Conservation (phyloP, 2,113 vertebrate genomes). For the Nibea coibor region DNA sequence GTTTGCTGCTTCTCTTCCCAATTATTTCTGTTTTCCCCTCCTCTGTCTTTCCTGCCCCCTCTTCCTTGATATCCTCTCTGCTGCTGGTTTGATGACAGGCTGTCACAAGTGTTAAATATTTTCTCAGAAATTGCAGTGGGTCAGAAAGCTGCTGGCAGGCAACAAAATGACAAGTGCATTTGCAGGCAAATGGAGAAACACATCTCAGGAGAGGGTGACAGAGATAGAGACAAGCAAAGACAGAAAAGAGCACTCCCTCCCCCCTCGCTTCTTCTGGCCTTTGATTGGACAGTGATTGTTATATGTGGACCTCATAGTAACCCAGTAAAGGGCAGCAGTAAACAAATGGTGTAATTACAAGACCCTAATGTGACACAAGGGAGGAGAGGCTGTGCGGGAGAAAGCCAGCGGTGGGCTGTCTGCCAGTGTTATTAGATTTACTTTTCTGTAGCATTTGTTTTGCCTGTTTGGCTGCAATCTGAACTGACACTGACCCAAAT, state of each 20-base stretch:
- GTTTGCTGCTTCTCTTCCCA: slow-evolving; percentile 1
- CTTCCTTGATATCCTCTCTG: slow-evolving; percentile 13
- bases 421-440: slow-evolving; percentile 32
- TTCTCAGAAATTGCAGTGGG: slow-evolving; percentile 48
- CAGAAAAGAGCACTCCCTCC: not conserved
- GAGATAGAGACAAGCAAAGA: not conserved
- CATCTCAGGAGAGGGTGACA: slow-evolving; percentile 21
- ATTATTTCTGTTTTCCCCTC: slow-evolving; percentile 18
- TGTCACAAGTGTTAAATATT: slow-evolving; percentile 73
- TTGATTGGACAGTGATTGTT: slow-evolving; percentile 67
- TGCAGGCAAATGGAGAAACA: slow-evolving; percentile 28
- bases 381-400: not conserved
- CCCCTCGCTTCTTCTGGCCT: slow-evolving; percentile 16
- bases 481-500: slow-evolving; percentile 69
- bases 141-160: slow-evolving; percentile 11
- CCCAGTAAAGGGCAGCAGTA: slow-evolving; percentile 51
- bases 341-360: slow-evolving; percentile 62
- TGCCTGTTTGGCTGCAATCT: slow-evolving; percentile 48
- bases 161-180: slow-evolving; percentile 54
- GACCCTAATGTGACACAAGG: slow-evolving; percentile 54
- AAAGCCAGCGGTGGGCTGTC: not conserved
- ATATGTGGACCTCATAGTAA: slow-evolving; percentile 41
- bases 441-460: slow-evolving; percentile 47
- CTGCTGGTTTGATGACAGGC: slow-evolving; percentile 56
- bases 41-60: not conserved